Base-by-base conservation (phyloP, 2,888 invertebrate genomes). In the Agapetus fuscipes region DNA sequence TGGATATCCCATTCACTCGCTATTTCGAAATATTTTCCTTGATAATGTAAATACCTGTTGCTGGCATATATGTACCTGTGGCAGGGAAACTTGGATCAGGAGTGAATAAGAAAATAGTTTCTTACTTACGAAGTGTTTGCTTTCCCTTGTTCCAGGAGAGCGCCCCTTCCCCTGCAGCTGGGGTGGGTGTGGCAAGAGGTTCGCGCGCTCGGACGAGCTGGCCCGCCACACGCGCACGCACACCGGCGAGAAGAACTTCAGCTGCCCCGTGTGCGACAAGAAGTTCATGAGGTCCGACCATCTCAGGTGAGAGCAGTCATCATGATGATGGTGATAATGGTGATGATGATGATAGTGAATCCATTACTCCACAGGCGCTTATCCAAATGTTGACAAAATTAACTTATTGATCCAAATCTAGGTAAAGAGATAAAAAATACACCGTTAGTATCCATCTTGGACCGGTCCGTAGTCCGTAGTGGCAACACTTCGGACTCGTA, bases 231-330 rank as follows among this genome's bases (percentile, higher is more conserved):
- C 67, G 37, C 57, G 77, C 28, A 78, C 77, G 20, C 78, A 78
- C 56, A 78, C 78, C 9, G 78, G 77, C 5, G 77, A 78, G 53
- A 78, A 78, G 60, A 74, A 74, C 52, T 78, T 78, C 54, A 59
- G 62, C 15, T 78, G 78, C 56, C 74, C 76, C 2, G 68, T 75
- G 32, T 78, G 78, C 59, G 66, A 66, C 50, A 76, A 76, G 56
- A 66, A 74, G 48, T 78, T 78, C 54, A 78, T 77, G 76, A 60
- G 78, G 41, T 75, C 75, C 49, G 77, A 78, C 53, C 78, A 78
- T 54, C 66, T 78, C 34, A 71, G 71, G 72, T 72, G 55, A 56
- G 32, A 24, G 28, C 24, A 14, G 3, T 6, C n/a, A 17, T 11
- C 12, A 20, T 2, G n/a, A 11, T 13, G 2, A 14, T 30, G 13